A percentile compares a stretch with the other conserved stretches of the same genome.
phyloP scores from a whole-genome alignment of 2,113 vertebrate species.

The Mellivora capensis region DNA sequence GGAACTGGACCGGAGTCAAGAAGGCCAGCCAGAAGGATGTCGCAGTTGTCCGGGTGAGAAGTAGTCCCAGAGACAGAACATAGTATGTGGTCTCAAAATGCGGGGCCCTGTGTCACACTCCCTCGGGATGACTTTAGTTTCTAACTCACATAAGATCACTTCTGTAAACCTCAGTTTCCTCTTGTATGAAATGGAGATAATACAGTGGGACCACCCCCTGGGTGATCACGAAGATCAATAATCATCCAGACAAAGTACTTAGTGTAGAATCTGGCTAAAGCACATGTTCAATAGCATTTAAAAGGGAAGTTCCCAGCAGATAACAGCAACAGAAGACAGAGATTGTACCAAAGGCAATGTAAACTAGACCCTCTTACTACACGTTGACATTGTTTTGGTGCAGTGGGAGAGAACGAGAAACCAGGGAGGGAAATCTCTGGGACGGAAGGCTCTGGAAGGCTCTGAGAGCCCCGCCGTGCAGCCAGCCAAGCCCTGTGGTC shows the following conservation, averaged over 20 bases:
- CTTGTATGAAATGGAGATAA: background rate
- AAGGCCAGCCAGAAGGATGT: background rate
- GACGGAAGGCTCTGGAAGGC: background rate
- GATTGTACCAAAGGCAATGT: background rate
- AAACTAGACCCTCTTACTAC: background rate
- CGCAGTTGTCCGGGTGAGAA: background rate
- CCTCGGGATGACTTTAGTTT: background rate
- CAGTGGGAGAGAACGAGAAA: background rate
- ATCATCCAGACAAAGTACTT: background rate
- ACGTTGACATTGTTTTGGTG: background rate
- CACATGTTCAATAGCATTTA: background rate
- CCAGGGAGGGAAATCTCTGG: background rate
- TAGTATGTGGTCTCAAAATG: background rate
- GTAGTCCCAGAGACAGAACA: background rate
- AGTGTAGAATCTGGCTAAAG: background rate
- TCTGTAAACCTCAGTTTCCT: slow-evolving; percentile 12
- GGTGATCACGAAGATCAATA: background rate
- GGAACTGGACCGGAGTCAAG: background rate
- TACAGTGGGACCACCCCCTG: background rate
- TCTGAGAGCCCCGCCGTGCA: background rate
- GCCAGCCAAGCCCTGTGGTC: background rate
- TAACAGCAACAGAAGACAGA: background rate
- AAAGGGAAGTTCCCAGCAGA: background rate
- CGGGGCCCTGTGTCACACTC: background rate
- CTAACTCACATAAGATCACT: background rate